Base-by-base conservation (phyloP, 2,113 vertebrate species). In the Craseonycteris thonglongyai region DNA sequence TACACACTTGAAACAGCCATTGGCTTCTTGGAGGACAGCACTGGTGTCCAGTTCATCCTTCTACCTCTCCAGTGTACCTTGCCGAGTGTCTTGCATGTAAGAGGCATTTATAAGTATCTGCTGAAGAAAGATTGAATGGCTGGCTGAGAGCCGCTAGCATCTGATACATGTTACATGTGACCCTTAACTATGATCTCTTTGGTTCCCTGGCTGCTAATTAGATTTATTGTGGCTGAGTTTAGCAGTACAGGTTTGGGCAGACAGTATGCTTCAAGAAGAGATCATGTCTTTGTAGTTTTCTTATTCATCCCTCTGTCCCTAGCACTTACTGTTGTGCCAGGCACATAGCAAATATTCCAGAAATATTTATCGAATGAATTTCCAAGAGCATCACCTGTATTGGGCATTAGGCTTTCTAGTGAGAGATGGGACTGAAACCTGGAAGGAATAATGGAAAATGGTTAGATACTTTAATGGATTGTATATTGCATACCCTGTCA, bases 351-450 rank as follows among this genome's bases (percentile, higher is more conserved):
- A 88, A 28, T 63, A 28, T 74, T 63, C 21, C n/a, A 49, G 71
- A 75, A 21, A 59, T 85, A 81, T 49, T 72, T 90, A 85, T 80
- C 11, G 51, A 94, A 35, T 81, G 74, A 78, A 88, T 89, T 75
- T 33, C 49, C 42, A 56, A 72, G n/a, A 69, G 35, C 42, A 68
- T 54, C 12, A 45, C 45, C 85, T 74, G 47, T 78, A 80, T 79
- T 94, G 85, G 88, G 86, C 63, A 72, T 81, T 54, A 79, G 92
- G 14, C 38, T 82, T 88, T 82, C 24, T 81, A 81, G 14, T 91
- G 95, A 78, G 81, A 91, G 68, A 38, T 86, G 63, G 91, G 63
- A 85, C 61, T 7, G 15, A 78, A 85, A 82, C 19, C 61, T 95
- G 81, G 88, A 78, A 75, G 63, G 90, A 94, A 87, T 88, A 56